These are phyloP conservation scores for Oikopleura dioica DNA, from an alignment of 23 tunicate genomes.

Conservation along the genomic window DNA sequence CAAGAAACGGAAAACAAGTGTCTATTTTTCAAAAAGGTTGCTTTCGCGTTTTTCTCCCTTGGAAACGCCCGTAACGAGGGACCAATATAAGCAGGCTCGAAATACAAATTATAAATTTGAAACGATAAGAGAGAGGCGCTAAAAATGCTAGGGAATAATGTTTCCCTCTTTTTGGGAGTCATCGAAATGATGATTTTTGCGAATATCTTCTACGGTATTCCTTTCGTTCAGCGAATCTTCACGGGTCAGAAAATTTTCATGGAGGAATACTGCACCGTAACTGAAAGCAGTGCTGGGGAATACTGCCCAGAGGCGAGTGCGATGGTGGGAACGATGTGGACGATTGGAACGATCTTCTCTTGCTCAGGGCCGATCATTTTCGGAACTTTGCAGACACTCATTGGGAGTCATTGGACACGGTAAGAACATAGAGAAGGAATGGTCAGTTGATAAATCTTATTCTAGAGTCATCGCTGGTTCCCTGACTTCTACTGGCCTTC, in stretches of 20 bases:
- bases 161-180: too few species aligned
- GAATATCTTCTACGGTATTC: not conserved
- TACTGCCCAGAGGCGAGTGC: conserved; percentile 14
- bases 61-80: too few species aligned
- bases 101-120: too few species aligned
- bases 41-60: too few species aligned
- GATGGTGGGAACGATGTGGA: not conserved
- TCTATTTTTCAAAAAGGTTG: too few species aligned
- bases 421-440: too few species aligned
- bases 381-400: not conserved
- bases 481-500: not conserved
- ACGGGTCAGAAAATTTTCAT: not conserved
- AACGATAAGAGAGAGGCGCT: too few species aligned
- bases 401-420: too few species aligned
- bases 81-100: too few species aligned
- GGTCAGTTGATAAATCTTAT: not conserved
- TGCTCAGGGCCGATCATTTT: not conserved
- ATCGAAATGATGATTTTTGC: conserved; percentile 12
- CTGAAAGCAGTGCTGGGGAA: not conserved
- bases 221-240: not conserved
- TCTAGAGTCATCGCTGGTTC: not conserved
- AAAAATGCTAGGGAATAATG: too few species aligned
- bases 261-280: not conserved
- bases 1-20: too few species aligned
- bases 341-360: not conserved